A percentile compares a stretch with the other conserved stretches of the same genome.
Evolutionary conservation across 2,797 vertebrate species (phyloP).

Genomic region (Otolemur crassicaudatus): DNA sequence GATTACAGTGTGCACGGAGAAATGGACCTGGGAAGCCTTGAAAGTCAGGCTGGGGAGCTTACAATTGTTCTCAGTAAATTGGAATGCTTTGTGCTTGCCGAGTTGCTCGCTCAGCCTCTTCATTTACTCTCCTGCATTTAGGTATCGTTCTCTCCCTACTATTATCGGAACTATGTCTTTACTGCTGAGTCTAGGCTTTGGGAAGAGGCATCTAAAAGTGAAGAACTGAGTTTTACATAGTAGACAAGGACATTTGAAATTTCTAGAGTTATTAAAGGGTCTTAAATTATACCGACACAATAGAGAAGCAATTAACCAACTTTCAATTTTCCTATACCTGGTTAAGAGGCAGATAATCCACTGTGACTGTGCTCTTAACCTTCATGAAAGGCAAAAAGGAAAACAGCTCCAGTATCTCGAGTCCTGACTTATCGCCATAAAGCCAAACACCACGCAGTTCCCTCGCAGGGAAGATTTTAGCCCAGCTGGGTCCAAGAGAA

Average conservation of each 20-base stretch:
- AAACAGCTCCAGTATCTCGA: neutral
- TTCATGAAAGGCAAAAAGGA: slow-evolving; percentile 41
- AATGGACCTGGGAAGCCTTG: neutral
- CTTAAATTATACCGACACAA: neutral
- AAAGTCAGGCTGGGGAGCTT: neutral
- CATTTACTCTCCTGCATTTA: neutral
- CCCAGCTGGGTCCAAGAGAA: slow-evolving; percentile 65
- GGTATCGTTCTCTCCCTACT: neutral
- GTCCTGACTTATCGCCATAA: slow-evolving; percentile 56
- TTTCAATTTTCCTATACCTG: slow-evolving; percentile 55
- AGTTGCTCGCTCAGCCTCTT: neutral
- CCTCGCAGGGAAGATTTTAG: slow-evolving; percentile 70
- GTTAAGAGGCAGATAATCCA: slow-evolving; percentile 1
- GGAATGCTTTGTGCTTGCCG: neutral
- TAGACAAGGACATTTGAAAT: neutral
- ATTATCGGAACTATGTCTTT: neutral
- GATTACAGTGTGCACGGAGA: neutral
- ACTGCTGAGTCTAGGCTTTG: neutral
- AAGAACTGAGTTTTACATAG: neutral
- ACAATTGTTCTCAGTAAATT: neutral
- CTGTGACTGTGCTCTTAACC: neutral
- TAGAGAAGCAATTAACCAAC: neutral
- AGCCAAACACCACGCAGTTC: slow-evolving; percentile 30
- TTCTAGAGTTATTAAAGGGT: neutral
- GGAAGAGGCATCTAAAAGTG: neutral